Conservation (phyloP, 2,888 invertebrate genomes). For the Cheilosia impressa region DNA sequence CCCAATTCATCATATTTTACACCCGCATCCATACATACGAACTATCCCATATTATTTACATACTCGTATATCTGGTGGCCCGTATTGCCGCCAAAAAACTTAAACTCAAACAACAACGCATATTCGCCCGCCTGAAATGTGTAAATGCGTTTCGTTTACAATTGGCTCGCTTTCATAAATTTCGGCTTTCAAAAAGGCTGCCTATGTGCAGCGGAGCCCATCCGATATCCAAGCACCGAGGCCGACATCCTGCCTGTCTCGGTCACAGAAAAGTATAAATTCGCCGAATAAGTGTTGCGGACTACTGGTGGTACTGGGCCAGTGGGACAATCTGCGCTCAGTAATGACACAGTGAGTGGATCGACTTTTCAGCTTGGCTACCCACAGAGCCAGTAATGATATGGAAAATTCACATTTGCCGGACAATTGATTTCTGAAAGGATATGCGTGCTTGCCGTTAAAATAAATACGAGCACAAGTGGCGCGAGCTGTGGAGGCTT, state of each 20-base stretch:
- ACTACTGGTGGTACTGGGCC: slow-evolving; percentile 34
- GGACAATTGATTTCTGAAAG: slow-evolving; percentile 72
- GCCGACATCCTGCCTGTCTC: slow-evolving; percentile 43
- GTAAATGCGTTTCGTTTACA: slow-evolving; percentile 17
- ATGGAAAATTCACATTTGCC: slow-evolving; percentile 72
- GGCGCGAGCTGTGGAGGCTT: slow-evolving; percentile 2
- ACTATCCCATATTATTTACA: no score
- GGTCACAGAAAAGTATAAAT: slow-evolving; percentile 32
- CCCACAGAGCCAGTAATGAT: slow-evolving; percentile 36
- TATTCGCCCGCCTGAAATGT: slow-evolving; percentile 6
- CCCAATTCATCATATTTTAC: no score
- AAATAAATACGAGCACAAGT: slow-evolving; percentile 44
- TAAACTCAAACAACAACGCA: no score
- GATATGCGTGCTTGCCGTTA: slow-evolving; percentile 51
- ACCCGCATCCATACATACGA: no score
- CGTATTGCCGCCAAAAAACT: no score
- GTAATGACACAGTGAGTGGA: slow-evolving; percentile 9
- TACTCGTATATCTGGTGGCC: no score
- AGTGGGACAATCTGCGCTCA: slow-evolving; percentile 32
- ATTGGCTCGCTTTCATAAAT: slow-evolving; percentile 39
- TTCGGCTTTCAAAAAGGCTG: slow-evolving; percentile 36
- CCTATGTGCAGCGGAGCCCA: slow-evolving; percentile 7
- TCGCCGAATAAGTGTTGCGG: neutral
- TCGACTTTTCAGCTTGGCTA: neutral
- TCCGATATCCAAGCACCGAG: neutral